phyloP scores from a whole-genome alignment of 2,888 invertebrate genomes.

The Therioaphis trifolii region DNA sequence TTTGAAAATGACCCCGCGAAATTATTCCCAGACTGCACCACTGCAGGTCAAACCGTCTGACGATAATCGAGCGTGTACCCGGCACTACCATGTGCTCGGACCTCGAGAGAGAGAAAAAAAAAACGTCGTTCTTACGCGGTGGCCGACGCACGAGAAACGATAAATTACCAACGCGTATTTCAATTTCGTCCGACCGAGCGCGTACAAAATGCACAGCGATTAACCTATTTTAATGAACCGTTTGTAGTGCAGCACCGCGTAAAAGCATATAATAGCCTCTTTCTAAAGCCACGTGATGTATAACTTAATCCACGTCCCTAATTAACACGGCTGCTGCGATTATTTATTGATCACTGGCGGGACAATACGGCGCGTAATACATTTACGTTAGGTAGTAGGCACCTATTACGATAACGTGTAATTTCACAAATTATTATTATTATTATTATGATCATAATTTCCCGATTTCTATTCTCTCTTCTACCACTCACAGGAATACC shows the following conservation, averaged over 20 bases:
- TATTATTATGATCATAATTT: too few relatives aligned
- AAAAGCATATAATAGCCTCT: background rate
- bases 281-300: constrained; percentile 18
- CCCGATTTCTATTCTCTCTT: background rate
- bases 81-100: too few relatives aligned
- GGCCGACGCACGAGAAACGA: too few relatives aligned
- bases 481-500: background rate
- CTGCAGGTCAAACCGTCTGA: too few relatives aligned
- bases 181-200: background rate
- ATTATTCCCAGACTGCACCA: too few relatives aligned
- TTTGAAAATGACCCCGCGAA: too few relatives aligned
- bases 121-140: too few relatives aligned
- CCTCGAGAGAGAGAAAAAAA: too few relatives aligned
- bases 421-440: background rate
- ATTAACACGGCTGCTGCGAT: constrained; percentile 3
- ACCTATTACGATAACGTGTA: constrained; percentile 12
- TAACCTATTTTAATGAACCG: constrained; percentile 29
- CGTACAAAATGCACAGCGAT: background rate
- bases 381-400: too few relatives aligned
- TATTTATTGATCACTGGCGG: constrained; percentile 48
- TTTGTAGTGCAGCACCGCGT: background rate
- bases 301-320: constrained; percentile 44
- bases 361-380: too few relatives aligned
- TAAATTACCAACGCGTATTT: background rate
- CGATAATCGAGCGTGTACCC: too few relatives aligned